A percentile compares a stretch with the other conserved stretches of the same genome.
Evolutionary conservation across 92 coral and sea anemone genomes (phyloP).

Genomic region (Palythoa grandiflora): DNA sequence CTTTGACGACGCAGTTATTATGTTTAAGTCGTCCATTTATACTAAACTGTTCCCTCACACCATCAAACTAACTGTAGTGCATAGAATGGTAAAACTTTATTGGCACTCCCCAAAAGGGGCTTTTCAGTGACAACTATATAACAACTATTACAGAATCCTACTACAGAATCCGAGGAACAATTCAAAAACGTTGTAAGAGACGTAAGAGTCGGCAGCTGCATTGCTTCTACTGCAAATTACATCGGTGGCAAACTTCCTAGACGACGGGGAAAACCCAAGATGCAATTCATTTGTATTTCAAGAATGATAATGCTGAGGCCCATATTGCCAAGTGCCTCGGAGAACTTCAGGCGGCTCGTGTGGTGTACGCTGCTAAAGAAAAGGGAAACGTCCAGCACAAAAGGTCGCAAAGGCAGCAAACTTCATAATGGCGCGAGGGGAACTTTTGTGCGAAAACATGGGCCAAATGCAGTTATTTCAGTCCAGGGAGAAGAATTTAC

Average conservation of each 20-base stretch:
- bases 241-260: not conserved
- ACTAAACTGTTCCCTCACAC: constrained; percentile 38
- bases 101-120: too few relatives aligned
- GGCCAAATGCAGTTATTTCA: constrained; percentile 15
- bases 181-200: constrained; percentile 2
- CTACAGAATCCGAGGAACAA: constrained; percentile 2
- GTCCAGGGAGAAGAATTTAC: constrained; percentile 33
- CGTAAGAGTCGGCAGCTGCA: constrained; percentile 31
- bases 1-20: constrained; percentile 30
- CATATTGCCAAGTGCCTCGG: constrained; percentile 38
- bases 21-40: constrained; percentile 26
- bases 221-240: not conserved
- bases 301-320: constrained; percentile 29
- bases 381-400: not conserved
- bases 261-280: not conserved
- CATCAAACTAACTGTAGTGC: constrained; percentile 18
- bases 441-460: constrained; percentile 16
- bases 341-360: not conserved
- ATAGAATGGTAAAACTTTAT: too few relatives aligned
- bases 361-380: not conserved
- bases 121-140: too few relatives aligned
- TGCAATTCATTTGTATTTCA: constrained; percentile 48
- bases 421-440: constrained; percentile 48
- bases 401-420: not conserved
- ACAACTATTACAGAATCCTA: too few relatives aligned